phyloP scores from a whole-genome alignment of 2,113 vertebrate genomes.

The Neodon shergylaensis region DNA sequence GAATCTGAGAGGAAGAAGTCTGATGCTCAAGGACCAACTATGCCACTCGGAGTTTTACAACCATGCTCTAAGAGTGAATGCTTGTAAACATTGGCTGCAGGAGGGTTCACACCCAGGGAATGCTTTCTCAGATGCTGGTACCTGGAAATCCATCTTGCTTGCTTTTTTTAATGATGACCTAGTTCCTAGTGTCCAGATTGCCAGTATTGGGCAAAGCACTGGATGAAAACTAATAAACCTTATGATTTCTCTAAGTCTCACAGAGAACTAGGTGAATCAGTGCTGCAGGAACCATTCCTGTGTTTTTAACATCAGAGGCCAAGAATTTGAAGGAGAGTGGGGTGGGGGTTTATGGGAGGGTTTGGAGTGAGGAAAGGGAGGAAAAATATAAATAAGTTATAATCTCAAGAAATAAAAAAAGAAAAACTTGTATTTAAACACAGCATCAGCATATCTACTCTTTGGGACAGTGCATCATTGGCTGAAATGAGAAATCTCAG shows the following conservation, averaged over 20 bases:
- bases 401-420: background rate
- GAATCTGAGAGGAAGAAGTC: background rate
- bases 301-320: background rate
- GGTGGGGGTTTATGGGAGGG: background rate
- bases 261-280: background rate
- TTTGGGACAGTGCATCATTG: background rate
- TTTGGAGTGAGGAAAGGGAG: background rate
- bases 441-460: background rate
- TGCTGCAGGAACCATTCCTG: background rate
- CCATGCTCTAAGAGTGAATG: background rate
- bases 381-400: background rate
- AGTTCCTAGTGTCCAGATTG: background rate
- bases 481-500: background rate
- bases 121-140: background rate
- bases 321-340: background rate
- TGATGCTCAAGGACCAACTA: background rate
- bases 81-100: background rate
- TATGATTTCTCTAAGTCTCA: background rate
- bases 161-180: background rate
- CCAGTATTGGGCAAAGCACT: background rate
- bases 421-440: background rate
- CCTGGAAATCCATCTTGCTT: constrained; percentile 5
- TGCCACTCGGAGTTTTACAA: background rate
- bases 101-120: background rate
- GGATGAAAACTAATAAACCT: background rate